Percentiles rank a stretch among this genome's conserved stretches.
These are phyloP conservation scores for Epinotia demarniana DNA, from an alignment of 2,888 invertebrate genomes.

Conservation along the genomic window DNA sequence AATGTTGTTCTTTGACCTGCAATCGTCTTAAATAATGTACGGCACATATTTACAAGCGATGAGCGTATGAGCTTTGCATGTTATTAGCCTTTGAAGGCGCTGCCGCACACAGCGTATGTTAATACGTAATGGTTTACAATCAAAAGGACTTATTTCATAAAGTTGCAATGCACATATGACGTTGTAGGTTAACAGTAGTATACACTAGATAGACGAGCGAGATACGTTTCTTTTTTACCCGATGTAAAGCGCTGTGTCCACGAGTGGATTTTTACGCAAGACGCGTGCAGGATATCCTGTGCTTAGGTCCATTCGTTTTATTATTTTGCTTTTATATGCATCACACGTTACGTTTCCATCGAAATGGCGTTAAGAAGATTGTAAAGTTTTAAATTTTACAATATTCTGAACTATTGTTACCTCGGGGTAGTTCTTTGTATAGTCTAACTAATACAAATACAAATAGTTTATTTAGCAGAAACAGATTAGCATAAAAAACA, in stretches of 20 bases:
- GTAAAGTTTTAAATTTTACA: too few relatives aligned
- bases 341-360: not conserved
- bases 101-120: slow-evolving; percentile 41
- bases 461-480: too few relatives aligned
- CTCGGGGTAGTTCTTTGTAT: too few relatives aligned
- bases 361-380: too few relatives aligned
- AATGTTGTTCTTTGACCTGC: slow-evolving; percentile 35
- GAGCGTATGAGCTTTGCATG: slow-evolving; percentile 35
- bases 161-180: not conserved
- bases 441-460: too few relatives aligned
- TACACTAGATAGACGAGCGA: not conserved
- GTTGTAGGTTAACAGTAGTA: not conserved
- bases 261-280: not conserved
- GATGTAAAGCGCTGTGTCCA: not conserved
- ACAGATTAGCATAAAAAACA: too few relatives aligned
- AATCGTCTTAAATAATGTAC: slow-evolving; percentile 20
- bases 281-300: not conserved
- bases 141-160: not conserved
- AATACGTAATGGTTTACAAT: slow-evolving; percentile 11
- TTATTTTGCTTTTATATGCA: not conserved
- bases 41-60: slow-evolving; percentile 26
- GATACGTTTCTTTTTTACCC: not conserved
- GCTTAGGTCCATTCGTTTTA: not conserved
- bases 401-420: too few relatives aligned
- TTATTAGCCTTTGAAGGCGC: slow-evolving; percentile 33